These are phyloP conservation scores for Brachypodius melanocephalos DNA, from an alignment of 2,113 vertebrate genomes.

Conservation along the genomic window DNA sequence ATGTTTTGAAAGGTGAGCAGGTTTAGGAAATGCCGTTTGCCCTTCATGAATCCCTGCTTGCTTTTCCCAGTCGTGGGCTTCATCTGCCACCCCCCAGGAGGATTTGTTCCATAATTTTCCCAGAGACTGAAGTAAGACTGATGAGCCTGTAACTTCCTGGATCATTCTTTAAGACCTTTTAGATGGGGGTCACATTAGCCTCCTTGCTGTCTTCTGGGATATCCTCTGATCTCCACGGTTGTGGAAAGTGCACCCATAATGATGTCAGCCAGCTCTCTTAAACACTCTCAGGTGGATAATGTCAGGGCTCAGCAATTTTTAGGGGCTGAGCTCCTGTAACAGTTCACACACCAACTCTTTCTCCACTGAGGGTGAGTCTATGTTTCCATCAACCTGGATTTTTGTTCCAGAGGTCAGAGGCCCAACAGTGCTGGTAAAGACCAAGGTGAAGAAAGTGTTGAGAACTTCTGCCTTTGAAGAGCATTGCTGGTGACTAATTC, in stretches of 20 bases:
- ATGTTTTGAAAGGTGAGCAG: fast-evolving
- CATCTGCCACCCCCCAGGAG: background rate
- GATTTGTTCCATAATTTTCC: background rate
- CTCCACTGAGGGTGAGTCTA: background rate
- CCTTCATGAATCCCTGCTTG: background rate
- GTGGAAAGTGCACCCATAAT: background rate
- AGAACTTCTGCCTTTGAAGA: background rate
- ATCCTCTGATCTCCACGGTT: background rate
- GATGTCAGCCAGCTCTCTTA: background rate
- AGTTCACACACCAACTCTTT: background rate
- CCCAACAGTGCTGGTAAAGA: background rate
- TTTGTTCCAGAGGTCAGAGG: background rate
- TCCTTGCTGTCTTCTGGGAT: background rate
- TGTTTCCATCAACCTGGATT: background rate
- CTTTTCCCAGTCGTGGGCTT: background rate
- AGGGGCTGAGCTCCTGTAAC: background rate
- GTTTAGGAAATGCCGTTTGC: fast-evolving
- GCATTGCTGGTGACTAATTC: background rate
- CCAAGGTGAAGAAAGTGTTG: background rate
- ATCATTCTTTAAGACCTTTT: background rate
- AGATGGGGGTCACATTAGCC: background rate
- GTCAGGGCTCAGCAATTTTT: background rate
- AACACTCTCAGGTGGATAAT: background rate
- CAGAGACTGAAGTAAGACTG: background rate
- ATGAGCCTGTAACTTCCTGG: background rate